Evolutionary conservation across 2,113 vertebrate genomes (phyloP).

Genomic region (Sinosuthora webbiana): DNA sequence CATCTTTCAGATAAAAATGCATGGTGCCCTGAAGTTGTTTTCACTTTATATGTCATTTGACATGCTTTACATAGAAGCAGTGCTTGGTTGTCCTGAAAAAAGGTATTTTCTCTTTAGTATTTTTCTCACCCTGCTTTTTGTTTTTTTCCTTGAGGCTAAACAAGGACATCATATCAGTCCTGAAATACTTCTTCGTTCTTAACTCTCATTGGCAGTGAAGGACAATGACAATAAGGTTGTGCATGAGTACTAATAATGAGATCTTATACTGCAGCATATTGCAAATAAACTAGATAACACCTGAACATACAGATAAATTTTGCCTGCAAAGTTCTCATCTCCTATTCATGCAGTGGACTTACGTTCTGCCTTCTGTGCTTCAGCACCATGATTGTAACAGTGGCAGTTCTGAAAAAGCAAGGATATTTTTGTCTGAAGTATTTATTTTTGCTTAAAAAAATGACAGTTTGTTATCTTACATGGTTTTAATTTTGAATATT

Average conservation of each 20-base stretch:
- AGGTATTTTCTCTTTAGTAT: not conserved
- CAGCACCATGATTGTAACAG: not conserved
- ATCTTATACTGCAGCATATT: not conserved
- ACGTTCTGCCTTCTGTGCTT: not conserved
- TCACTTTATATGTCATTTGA: conserved; percentile 5
- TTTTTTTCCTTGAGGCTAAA: not conserved
- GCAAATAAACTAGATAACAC: not conserved
- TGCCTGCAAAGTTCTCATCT: not conserved
- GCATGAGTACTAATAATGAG: not conserved
- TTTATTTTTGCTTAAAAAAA: not conserved
- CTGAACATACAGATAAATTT: not conserved
- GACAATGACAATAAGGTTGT: not conserved
- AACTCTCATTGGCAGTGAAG: not conserved
- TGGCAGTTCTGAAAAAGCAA: not conserved
- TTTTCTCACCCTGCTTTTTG: not conserved
- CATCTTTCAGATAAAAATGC: not conserved
- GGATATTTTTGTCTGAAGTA: not conserved
- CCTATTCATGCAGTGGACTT: not conserved
- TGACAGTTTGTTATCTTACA: not conserved
- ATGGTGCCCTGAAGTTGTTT: conserved; percentile 7
- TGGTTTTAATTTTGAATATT: not conserved
- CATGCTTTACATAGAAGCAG: not conserved
- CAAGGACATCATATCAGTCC: not conserved
- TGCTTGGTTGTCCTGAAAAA: not conserved
- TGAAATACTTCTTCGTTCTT: not conserved